A percentile compares a stretch with the other conserved stretches of the same genome.
These are phyloP conservation scores for Sparidentex hasta DNA, from an alignment of 2,797 vertebrate species.

Conservation along the genomic window DNA sequence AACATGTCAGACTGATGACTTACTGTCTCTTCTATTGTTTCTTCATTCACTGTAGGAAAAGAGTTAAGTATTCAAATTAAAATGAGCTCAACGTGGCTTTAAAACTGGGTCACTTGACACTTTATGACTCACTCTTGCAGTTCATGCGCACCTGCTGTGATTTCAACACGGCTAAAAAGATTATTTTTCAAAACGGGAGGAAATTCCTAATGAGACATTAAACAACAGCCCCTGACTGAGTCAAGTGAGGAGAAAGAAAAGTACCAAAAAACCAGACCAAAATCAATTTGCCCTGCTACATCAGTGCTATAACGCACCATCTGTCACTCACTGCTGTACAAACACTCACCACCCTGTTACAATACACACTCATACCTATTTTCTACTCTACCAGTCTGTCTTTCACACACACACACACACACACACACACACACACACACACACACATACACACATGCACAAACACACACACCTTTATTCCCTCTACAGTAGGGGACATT, in stretches of 20 bases:
- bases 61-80: background rate
- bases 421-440: slow-evolving; percentile 67
- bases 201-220: background rate
- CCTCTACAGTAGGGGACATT: slow-evolving; percentile 81
- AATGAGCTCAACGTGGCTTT: slow-evolving; percentile 15
- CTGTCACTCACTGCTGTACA: slow-evolving; percentile 51
- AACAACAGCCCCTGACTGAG: slow-evolving; percentile 1
- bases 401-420: slow-evolving; percentile 42
- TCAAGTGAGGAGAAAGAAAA: background rate
- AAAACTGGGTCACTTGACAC: background rate
- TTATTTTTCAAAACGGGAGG: slow-evolving; percentile 16
- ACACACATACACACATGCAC: slow-evolving; percentile 63
- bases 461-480: slow-evolving; percentile 73
- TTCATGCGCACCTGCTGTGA: background rate
- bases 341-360: slow-evolving; percentile 40
- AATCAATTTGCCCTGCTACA: slow-evolving; percentile 53
- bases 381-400: slow-evolving; percentile 26
- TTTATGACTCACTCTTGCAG: slow-evolving; percentile 11
- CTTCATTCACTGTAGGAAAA: background rate
- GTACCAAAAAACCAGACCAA: slow-evolving; percentile 4
- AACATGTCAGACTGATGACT: background rate
- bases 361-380: slow-evolving; percentile 45
- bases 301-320: slow-evolving; percentile 41
- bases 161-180: slow-evolving; percentile 17
- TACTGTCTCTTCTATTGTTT: background rate